phyloP scores from a whole-genome alignment of 2,888 invertebrate genomes.

The Periphyllus acericola region DNA sequence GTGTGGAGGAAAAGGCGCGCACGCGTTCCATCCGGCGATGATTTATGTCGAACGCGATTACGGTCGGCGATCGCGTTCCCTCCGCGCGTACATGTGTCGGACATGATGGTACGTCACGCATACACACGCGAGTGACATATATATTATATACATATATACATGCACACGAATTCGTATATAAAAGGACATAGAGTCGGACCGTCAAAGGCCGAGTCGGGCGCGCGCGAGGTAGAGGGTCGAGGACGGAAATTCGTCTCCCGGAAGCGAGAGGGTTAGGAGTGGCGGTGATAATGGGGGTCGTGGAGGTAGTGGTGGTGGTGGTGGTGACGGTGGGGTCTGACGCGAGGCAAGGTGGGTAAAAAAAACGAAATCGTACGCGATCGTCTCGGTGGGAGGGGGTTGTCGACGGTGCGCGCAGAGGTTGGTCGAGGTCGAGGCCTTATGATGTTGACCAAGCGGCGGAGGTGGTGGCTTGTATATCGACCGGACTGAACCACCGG shows the following conservation, averaged over 20 bases:
- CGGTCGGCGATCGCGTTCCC: neutral
- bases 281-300: too few relatives aligned
- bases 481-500: conserved; percentile 14
- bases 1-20: neutral
- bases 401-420: neutral
- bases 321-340: too few relatives aligned
- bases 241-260: neutral
- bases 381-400: neutral
- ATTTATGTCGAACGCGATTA: conserved; percentile 8
- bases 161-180: too few relatives aligned
- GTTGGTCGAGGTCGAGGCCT: conserved; percentile 13
- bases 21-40: neutral
- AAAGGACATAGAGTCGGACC: too few relatives aligned
- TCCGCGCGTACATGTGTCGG: too few relatives aligned
- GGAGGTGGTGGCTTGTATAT: neutral
- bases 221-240: too few relatives aligned
- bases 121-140: neutral
- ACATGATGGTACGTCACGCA: neutral
- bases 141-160: neutral
- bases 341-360: neutral
- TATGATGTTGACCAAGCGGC: conserved; percentile 5
- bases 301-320: too few relatives aligned
- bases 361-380: conserved; percentile 14
- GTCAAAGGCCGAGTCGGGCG: too few relatives aligned
- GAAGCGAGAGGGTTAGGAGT: neutral